Evolutionary conservation across 64 coral and sea anemone species (phyloP).

Genomic region (Actinia tenebrosa): DNA sequence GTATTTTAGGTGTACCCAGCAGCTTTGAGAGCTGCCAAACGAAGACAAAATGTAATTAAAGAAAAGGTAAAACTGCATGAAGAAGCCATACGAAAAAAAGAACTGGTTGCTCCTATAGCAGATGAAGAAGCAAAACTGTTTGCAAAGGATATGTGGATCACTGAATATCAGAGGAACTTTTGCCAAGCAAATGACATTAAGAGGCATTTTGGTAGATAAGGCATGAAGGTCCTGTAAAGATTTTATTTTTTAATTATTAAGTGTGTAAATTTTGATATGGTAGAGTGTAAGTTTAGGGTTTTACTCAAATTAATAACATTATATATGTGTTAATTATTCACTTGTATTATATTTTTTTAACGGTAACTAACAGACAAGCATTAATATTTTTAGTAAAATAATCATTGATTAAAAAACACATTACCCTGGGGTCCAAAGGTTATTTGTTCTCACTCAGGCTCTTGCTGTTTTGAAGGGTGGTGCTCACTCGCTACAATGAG

Average conservation of each 20-base stretch:
- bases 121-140: conserved; percentile 47
- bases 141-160: conserved; percentile 80
- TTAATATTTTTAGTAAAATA: too few species aligned
- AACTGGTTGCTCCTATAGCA: conserved; percentile 36
- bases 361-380: too few species aligned
- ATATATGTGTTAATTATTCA: neutral
- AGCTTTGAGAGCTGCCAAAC: conserved; percentile 76
- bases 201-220: conserved; percentile 48
- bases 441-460: too few species aligned
- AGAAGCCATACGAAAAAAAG: conserved; percentile 69
- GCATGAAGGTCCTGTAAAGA: neutral
- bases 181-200: conserved; percentile 75
- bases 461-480: too few species aligned
- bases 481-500: too few species aligned
- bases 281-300: neutral
- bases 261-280: neutral
- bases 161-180: conserved; percentile 97
- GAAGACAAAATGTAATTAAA: conserved; percentile 73
- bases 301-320: neutral
- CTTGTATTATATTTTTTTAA: too few species aligned
- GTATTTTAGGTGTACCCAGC: conserved; percentile 82
- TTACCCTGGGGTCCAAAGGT: too few species aligned
- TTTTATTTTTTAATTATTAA: neutral
- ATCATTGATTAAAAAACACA: too few species aligned
- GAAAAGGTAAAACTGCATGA: conserved; percentile 55